A percentile compares a stretch with the other conserved stretches of the same genome.
Evolutionary conservation across 2,888 invertebrate genomes (phyloP).

Genomic region (Chrysodeixis includens): DNA sequence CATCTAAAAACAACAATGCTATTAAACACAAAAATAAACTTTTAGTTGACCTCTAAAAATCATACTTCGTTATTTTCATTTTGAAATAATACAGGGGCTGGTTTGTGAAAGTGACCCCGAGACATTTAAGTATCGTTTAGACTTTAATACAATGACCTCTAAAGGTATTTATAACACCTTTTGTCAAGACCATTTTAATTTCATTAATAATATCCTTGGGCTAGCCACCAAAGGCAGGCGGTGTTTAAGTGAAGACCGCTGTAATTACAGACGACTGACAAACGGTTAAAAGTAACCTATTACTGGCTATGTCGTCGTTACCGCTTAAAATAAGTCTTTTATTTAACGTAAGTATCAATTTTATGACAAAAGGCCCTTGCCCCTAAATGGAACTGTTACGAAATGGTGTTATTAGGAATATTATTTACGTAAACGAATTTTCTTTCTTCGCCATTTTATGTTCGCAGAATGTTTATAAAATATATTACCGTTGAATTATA

Average conservation of each 20-base stretch:
- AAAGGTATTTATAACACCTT: constrained; percentile 7
- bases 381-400: not conserved
- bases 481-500: no score
- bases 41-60: no score
- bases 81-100: not conserved
- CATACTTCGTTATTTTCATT: not conserved
- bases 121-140: not conserved
- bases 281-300: constrained; percentile 5
- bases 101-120: not conserved
- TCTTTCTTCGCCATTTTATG: not conserved
- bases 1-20: no score
- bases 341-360: not conserved
- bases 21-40: no score
- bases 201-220: constrained; percentile 2
- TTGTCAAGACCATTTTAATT: not conserved
- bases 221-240: not conserved
- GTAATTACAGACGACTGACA: constrained; percentile 11
- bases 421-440: not conserved
- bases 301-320: not conserved
- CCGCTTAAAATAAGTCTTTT: not conserved
- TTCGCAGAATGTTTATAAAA: no score
- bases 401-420: not conserved
- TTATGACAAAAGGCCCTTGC: constrained; percentile 1
- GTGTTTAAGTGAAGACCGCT: not conserved
- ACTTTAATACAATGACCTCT: constrained; percentile 3